Evolutionary conservation across 2,888 invertebrate genomes (phyloP).

Genomic region (Tortricodes alternella): DNA sequence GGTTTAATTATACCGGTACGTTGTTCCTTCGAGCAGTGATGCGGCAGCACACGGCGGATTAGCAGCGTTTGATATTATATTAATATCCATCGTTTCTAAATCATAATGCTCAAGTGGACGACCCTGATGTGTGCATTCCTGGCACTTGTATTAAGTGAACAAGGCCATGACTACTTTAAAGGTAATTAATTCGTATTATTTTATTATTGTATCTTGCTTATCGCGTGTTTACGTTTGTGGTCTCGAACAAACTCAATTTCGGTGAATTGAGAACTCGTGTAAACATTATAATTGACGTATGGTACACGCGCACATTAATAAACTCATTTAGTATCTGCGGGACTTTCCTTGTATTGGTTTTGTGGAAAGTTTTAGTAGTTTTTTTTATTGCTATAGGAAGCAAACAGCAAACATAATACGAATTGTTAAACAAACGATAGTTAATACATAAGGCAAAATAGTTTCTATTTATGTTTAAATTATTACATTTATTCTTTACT

Average conservation of each 20-base stretch:
- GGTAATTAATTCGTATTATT: neutral
- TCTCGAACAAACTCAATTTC: neutral
- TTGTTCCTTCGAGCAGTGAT: slow-evolving; percentile 2
- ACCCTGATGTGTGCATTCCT: slow-evolving; percentile 33
- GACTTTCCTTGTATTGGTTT: no score
- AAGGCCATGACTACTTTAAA: neutral
- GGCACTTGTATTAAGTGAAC: slow-evolving; percentile 35
- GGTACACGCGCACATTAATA: no score
- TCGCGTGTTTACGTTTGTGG: neutral
- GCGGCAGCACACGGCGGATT: slow-evolving; percentile 1
- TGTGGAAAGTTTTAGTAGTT: no score
- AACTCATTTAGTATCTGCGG: neutral
- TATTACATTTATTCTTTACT: no score
- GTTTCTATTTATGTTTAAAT: no score
- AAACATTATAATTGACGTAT: no score
- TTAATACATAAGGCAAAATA: no score
- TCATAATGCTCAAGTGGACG: slow-evolving; percentile 4
- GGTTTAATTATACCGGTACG: slow-evolving; percentile 17
- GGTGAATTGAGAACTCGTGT: neutral
- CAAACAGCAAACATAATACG: no score
- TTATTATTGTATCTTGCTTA: neutral
- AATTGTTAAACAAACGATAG: no score
- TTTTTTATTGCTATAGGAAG: no score
- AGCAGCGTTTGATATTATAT: neutral
- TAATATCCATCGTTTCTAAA: neutral